Percentiles rank a stretch among this genome's conserved stretches.
These are phyloP conservation scores for Drosophila merina DNA, from an alignment of 2,888 invertebrate species.

Conservation along the genomic window DNA sequence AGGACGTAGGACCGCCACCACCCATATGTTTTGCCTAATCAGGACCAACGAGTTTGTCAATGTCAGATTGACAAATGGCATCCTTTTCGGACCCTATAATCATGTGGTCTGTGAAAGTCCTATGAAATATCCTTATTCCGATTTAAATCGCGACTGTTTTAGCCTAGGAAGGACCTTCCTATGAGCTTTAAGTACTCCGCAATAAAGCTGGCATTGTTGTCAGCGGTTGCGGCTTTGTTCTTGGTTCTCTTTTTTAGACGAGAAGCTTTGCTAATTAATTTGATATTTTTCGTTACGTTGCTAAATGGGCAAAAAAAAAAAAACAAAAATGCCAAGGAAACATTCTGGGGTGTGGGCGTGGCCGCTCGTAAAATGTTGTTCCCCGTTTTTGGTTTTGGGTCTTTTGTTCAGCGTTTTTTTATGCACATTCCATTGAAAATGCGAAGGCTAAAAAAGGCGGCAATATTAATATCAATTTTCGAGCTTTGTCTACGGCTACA, in stretches of 20 bases:
- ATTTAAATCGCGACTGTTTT: slow-evolving; percentile 28
- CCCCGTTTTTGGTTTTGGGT: slow-evolving; percentile 19
- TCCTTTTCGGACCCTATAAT: slow-evolving; percentile 12
- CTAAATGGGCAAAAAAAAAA: slow-evolving; percentile 40
- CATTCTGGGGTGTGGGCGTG: slow-evolving; percentile 29
- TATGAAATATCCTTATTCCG: neutral
- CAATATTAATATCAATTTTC: slow-evolving; percentile 78
- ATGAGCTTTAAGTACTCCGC: slow-evolving; percentile 14
- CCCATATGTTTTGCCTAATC: slow-evolving; percentile 26
- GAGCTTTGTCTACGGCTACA: slow-evolving; percentile 66
- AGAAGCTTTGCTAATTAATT: slow-evolving; percentile 71
- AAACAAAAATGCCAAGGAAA: slow-evolving; percentile 46
- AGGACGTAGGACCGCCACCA: neutral
- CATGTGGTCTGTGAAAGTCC: neutral
- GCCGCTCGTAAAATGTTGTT: slow-evolving; percentile 47
- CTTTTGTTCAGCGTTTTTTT: slow-evolving; percentile 54
- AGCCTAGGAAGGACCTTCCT: neutral
- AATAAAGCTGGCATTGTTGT: slow-evolving; percentile 39
- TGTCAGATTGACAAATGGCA: slow-evolving; percentile 47
- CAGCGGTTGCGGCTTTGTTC: slow-evolving; percentile 20
- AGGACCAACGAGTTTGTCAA: slow-evolving; percentile 38
- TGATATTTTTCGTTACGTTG: slow-evolving; percentile 57
- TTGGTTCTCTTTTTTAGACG: slow-evolving; percentile 24
- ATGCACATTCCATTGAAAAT: slow-evolving; percentile 60
- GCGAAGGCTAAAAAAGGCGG: slow-evolving; percentile 49